Percentiles rank a stretch among this genome's conserved stretches.
Conservation (phyloP, 2,888 invertebrate genomes). For the Hoplodrina blanda region DNA sequence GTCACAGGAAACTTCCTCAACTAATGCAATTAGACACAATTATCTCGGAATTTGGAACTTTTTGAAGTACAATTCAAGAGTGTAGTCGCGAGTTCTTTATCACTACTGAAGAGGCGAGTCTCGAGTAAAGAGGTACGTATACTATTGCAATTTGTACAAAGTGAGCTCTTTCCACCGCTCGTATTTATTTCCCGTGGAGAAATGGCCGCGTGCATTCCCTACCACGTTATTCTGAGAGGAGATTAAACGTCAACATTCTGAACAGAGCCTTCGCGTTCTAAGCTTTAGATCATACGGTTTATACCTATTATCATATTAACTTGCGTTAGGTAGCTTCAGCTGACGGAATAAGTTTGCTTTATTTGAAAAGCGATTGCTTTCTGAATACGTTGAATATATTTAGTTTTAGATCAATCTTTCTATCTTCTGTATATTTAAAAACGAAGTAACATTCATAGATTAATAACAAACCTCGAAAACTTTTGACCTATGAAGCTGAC, state of each 20-base stretch:
- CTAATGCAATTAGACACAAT: constrained; percentile 69
- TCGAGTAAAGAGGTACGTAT: constrained; percentile 56
- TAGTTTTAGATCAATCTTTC: background rate
- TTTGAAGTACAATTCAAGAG: constrained; percentile 64
- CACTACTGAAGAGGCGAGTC: constrained; percentile 66
- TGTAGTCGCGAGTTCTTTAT: constrained; percentile 67
- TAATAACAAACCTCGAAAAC: too few species aligned
- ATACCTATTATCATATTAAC: constrained; percentile 62
- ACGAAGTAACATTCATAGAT: too few species aligned
- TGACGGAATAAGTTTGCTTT: constrained; percentile 31
- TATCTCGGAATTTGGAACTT: constrained; percentile 63
- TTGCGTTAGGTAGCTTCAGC: constrained; percentile 36
- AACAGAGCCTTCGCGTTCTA: constrained; percentile 56
- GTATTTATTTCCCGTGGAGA: constrained; percentile 75
- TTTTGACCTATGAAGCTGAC: too few species aligned
- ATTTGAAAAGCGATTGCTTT: constrained; percentile 42
- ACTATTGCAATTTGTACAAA: constrained; percentile 76
- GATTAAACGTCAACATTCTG: constrained; percentile 72
- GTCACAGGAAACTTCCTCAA: constrained; percentile 59
- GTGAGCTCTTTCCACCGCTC: constrained; percentile 69
- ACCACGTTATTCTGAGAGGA: constrained; percentile 69
- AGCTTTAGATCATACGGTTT: constrained; percentile 57
- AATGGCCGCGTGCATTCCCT: constrained; percentile 67
- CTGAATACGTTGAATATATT: constrained; percentile 19
- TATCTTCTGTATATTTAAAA: too few species aligned